Evolutionary conservation across 2,113 vertebrate genomes (phyloP).

Genomic region (Willisornis vidua): DNA sequence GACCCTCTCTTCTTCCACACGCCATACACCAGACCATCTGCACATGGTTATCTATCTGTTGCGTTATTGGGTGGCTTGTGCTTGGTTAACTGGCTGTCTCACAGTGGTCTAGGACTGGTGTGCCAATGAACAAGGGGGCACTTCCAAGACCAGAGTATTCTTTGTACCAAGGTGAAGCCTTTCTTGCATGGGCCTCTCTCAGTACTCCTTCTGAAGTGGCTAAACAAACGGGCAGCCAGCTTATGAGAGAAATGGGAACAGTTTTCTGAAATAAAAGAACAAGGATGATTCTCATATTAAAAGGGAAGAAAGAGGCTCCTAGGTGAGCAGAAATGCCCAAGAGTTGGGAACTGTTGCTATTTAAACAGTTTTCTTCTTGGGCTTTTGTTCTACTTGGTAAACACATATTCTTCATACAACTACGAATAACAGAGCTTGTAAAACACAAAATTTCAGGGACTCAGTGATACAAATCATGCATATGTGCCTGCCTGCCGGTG

Average conservation of each 20-base stretch:
- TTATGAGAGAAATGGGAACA: background rate
- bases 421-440: background rate
- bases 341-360: background rate
- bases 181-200: background rate
- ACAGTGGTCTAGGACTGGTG: background rate
- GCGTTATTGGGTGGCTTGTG: no score
- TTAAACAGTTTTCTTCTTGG: background rate
- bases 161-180: background rate
- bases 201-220: background rate
- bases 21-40: rapidly evolving
- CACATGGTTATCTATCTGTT: background rate
- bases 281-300: background rate
- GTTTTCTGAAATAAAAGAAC: background rate
- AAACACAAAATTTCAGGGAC: background rate
- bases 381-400: background rate
- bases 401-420: background rate
- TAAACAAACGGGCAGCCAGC: background rate
- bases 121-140: background rate
- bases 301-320: background rate
- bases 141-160: background rate
- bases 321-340: background rate
- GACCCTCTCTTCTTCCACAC: background rate
- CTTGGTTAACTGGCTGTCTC: background rate
- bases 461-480: background rate
- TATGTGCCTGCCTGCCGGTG: rapidly evolving